Evolutionary conservation across 2,113 vertebrate species (phyloP).

Genomic region (Takifugu bimaculatus): DNA sequence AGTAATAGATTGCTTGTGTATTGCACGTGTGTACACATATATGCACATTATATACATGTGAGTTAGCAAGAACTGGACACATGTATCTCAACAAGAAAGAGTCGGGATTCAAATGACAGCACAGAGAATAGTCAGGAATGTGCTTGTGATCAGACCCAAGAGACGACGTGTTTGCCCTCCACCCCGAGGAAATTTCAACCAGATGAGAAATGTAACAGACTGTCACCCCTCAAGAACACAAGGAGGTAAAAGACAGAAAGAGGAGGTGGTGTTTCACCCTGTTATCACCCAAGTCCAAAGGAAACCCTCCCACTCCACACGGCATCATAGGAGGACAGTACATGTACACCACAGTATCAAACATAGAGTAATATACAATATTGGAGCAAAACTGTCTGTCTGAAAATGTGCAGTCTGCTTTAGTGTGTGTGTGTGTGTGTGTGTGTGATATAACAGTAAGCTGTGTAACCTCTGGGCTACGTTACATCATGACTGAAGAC

Average conservation of each 20-base stretch:
- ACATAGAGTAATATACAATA: constrained; percentile 58
- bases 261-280: constrained; percentile 14
- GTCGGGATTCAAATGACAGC: constrained; percentile 50
- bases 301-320: not conserved
- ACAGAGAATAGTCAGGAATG: constrained; percentile 70
- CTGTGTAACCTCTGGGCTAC: constrained; percentile 10
- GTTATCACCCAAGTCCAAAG: constrained; percentile 23
- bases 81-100: constrained; percentile 62
- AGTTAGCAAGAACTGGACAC: constrained; percentile 65
- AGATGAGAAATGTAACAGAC: constrained; percentile 26
- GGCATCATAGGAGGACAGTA: constrained; percentile 44
- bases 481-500: too few relatives aligned
- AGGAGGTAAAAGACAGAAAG: constrained; percentile 29
- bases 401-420: constrained; percentile 31
- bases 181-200: constrained; percentile 20
- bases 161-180: not conserved
- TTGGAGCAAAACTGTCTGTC: constrained; percentile 46
- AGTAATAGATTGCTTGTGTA: constrained; percentile 79
- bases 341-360: constrained; percentile 60
- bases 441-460: constrained; percentile 25
- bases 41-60: constrained; percentile 77
- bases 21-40: constrained; percentile 77
- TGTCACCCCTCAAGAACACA: constrained; percentile 10
- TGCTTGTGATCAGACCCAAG: constrained; percentile 70
- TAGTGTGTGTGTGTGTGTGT: constrained; percentile 16